Conservation (phyloP, 2,888 invertebrate species). For the Chorisops tibialis region DNA sequence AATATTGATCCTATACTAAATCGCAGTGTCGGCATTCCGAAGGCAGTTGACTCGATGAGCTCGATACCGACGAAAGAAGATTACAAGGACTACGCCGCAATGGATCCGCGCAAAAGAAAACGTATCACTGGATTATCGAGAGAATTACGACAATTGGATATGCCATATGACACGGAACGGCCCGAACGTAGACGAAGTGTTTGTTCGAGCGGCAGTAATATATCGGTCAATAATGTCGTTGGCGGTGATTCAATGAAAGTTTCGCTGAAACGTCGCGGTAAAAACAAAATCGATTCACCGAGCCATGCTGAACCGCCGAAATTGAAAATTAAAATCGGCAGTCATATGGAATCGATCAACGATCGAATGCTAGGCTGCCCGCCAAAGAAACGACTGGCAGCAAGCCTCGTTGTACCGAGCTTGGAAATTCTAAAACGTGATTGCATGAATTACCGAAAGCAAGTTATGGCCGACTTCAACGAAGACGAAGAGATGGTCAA, state of each 20-base stretch:
- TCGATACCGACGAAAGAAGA: conserved; percentile 83
- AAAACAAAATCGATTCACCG: conserved; percentile 41
- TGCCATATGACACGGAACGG: conserved; percentile 56
- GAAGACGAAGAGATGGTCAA: conserved; percentile 56
- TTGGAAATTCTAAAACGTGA: conserved; percentile 79
- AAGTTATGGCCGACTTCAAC: conserved; percentile 80
- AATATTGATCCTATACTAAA: conserved; percentile 56
- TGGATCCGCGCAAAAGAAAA: conserved; percentile 67
- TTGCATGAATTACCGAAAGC: conserved; percentile 81
- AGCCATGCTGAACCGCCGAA: conserved; percentile 54
- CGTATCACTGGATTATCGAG: conserved; percentile 56
- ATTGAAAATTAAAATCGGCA: conserved; percentile 74
- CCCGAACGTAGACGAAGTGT: conserved; percentile 55
- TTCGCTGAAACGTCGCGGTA: conserved; percentile 48
- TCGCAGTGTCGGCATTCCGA: conserved; percentile 61
- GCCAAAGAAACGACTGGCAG: conserved; percentile 75
- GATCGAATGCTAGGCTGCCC: conserved; percentile 60
- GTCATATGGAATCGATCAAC: conserved; percentile 50
- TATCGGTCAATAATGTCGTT: conserved; percentile 46
- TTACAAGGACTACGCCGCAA: conserved; percentile 64
- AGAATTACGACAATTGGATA: conserved; percentile 64
- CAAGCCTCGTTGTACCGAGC: conserved; percentile 61
- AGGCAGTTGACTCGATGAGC: conserved; percentile 86
- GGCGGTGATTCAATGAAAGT: conserved; percentile 43
- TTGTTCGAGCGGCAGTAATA: conserved; percentile 50